Evolutionary conservation across 1,140 invertebrate genomes (phyloP).

Genomic region (Fopius arisanus): DNA sequence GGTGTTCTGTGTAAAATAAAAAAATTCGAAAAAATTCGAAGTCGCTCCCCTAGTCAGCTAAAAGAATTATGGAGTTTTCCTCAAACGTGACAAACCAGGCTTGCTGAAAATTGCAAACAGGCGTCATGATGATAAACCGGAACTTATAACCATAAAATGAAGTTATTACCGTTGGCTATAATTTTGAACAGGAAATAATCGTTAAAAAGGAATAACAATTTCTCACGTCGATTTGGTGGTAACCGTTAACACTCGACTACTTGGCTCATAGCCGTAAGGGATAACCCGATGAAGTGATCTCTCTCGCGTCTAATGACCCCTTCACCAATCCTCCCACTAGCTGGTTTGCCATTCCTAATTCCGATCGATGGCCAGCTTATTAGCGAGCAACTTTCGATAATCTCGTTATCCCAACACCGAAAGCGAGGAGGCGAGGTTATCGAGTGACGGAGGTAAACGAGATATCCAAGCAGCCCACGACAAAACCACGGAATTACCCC

Average conservation of each 20-base stretch:
- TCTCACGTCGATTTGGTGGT: neutral
- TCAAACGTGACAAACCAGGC: too few species aligned
- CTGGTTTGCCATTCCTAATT: slow-evolving; percentile 27
- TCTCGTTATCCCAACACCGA: slow-evolving; percentile 44
- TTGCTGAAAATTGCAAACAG: too few species aligned
- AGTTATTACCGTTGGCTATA: neutral
- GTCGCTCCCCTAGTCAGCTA: too few species aligned
- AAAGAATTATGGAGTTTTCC: too few species aligned
- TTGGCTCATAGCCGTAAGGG: neutral
- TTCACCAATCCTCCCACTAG: neutral
- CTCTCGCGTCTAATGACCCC: slow-evolving; percentile 24
- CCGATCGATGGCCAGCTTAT: slow-evolving; percentile 53
- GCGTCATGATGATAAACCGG: too few species aligned
- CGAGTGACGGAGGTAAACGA: slow-evolving; percentile 25
- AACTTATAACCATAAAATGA: too few species aligned
- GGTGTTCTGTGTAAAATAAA: too few species aligned
- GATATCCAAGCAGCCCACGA: neutral
- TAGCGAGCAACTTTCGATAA: slow-evolving; percentile 53
- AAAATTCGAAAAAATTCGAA: too few species aligned
- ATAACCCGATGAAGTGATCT: neutral
- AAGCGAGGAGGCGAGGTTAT: slow-evolving; percentile 14
- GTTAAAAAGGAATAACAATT: neutral
- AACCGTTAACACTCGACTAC: neutral
- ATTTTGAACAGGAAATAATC: neutral
- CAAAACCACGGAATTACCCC: slow-evolving; percentile 1